These are phyloP conservation scores for Tetramorium simillimum DNA, from an alignment of 1,140 invertebrate genomes.

Conservation along the genomic window DNA sequence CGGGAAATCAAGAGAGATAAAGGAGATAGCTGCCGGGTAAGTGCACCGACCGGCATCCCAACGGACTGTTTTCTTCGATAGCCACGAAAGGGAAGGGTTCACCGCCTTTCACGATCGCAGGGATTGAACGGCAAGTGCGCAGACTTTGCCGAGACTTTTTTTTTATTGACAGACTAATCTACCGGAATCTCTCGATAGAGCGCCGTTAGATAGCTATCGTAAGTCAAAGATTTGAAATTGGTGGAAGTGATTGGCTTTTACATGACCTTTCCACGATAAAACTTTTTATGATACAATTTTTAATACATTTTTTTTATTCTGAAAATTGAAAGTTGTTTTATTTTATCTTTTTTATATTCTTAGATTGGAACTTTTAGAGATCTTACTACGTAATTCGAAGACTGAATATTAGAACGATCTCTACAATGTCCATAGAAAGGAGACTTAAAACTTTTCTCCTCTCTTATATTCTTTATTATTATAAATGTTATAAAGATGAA, in stretches of 20 bases:
- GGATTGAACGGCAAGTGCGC: conserved; percentile 14
- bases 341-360: neutral
- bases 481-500: neutral
- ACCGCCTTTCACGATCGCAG: neutral
- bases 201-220: neutral
- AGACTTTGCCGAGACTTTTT: neutral
- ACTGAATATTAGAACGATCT: too few species aligned
- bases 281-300: neutral
- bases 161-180: conserved; percentile 37
- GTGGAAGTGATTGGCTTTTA: neutral
- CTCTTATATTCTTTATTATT: neutral
- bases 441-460: neutral
- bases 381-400: neutral
- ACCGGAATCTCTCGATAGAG: neutral
- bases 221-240: conserved; percentile 7
- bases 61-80: conserved; percentile 23
- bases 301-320: neutral
- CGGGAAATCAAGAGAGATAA: conserved; percentile 74
- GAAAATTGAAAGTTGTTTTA: neutral
- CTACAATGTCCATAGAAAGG: neutral
- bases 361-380: neutral
- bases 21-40: neutral
- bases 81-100: too few species aligned
- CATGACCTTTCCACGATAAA: neutral
- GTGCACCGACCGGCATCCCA: neutral